Conservation (phyloP, 2,888 invertebrate genomes). For the Drosophila neonasuta region DNA sequence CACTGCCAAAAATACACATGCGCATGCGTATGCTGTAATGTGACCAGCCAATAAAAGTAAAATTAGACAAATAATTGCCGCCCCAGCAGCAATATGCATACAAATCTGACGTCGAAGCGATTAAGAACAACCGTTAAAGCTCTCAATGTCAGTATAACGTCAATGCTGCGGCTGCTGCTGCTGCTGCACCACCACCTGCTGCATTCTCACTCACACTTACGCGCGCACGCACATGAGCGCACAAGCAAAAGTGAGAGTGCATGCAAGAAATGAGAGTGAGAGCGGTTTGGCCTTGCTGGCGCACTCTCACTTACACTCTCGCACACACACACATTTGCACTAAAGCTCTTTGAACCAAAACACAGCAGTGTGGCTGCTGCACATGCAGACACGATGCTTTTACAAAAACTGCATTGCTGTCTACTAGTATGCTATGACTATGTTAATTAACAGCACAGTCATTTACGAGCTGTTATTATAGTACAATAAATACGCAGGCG, state of each 20-base stretch:
- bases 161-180: constrained; percentile 46
- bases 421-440: neutral
- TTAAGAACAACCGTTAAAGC: constrained; percentile 65
- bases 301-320: neutral
- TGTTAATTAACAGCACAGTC: constrained; percentile 10
- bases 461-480: constrained; percentile 8
- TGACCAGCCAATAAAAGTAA: constrained; percentile 41
- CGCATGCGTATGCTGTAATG: constrained; percentile 34
- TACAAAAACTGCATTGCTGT: neutral
- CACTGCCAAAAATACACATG: constrained; percentile 30
- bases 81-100: constrained; percentile 16
- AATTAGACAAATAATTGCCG: constrained; percentile 56
- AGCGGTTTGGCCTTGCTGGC: constrained; percentile 31
- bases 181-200: constrained; percentile 17
- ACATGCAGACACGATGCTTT: neutral
- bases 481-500: constrained; percentile 12
- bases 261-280: constrained; percentile 39
- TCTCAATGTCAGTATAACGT: constrained; percentile 62
- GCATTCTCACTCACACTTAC: constrained; percentile 9
- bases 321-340: no score
- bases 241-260: constrained; percentile 47
- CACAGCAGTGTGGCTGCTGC: neutral
- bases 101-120: constrained; percentile 44
- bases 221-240: constrained; percentile 16
- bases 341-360: constrained; percentile 7